Base-by-base conservation (phyloP, 2,888 invertebrate species). In the Oasisia sp. region DNA sequence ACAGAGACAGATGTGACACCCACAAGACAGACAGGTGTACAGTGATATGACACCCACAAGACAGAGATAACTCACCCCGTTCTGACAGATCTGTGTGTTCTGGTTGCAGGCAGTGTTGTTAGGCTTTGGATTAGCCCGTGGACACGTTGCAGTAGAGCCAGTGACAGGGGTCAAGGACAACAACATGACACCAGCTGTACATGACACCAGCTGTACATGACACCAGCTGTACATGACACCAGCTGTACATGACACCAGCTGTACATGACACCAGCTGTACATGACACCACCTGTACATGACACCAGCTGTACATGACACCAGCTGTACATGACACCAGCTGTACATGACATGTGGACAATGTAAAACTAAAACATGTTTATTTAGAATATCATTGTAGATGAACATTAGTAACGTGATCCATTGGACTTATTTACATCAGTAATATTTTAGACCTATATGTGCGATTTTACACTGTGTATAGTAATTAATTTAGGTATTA, bases 81-180 rank as follows among this genome's bases (percentile, higher is more conserved):
- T 98, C 95, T 98, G 98, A 96, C 99, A 99, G 92, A 99, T 99
- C 96, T 97, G 97, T 95, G 99, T 99, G 96, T 98, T 98, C 95
- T 99, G 98, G 96, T 99, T 99, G 96, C 99, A 99, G 95, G 98
- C 97, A n/a, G 99, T 99, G 96, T 98, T 98, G 96, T 99, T 98
- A 95, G 98, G 27, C 74, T 74, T 74, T 74, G 74, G 74, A 2
- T n/a, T 3, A 27, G 74, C 74, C 27, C 0, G 1, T 74, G 74
- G 74, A n/a, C 74, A 74, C 27, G 27, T 19, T 74, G 74, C 74
- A 19, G 27, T 27, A 19, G 74, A 19, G n/a, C 74, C 74, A 74
- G 74, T 74, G 74, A 74, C 74, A 56, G 38, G 91, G 27, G 91
- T 92, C 92, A 93, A 93, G 93, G 93, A 91, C 56, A 92, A 90